Percentiles rank a stretch among this genome's conserved stretches.
Conservation (phyloP, 2,888 invertebrate genomes). For the Sisyra nigra region DNA sequence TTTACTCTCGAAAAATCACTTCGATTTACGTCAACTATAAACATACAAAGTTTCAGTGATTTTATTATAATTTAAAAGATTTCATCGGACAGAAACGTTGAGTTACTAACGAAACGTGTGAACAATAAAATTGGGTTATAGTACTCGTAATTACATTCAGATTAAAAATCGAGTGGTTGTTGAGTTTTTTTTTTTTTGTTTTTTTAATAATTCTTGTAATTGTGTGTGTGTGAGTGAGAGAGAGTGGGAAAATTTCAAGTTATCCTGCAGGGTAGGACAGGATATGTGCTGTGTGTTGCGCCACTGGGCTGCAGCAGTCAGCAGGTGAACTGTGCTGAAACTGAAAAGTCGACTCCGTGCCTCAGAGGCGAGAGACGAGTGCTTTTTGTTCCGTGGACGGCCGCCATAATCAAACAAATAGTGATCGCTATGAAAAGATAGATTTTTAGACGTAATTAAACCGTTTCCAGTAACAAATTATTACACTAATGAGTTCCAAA, state of each 20-base stretch:
- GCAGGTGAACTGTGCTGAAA: constrained; percentile 5
- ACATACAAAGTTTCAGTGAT: no score
- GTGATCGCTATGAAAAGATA: constrained; percentile 41
- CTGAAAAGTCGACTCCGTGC: constrained; percentile 3
- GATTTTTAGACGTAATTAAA: constrained; percentile 37
- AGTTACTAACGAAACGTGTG: no score
- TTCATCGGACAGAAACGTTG: no score
- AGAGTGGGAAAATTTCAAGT: neutral
- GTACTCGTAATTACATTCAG: no score
- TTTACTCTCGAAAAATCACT: no score
- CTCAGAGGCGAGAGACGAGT: constrained; percentile 21
- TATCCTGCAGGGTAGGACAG: no score
- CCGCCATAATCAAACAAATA: constrained; percentile 58
- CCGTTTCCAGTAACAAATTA: constrained; percentile 2
- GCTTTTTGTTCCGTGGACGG: constrained; percentile 30
- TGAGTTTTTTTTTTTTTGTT: no score
- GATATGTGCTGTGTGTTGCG: constrained; percentile 9
- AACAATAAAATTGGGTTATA: no score
- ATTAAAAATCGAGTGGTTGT: no score
- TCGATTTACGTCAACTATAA: no score
- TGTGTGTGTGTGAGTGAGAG: constrained; percentile 1
- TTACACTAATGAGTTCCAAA: constrained; percentile 58
- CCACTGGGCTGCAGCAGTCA: constrained; percentile 6
- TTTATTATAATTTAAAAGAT: no score
- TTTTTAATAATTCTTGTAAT: neutral